Percentiles rank a stretch among this genome's conserved stretches.
Conservation (phyloP, 2,797 vertebrate genomes). For the Rhabdomys pumilio region DNA sequence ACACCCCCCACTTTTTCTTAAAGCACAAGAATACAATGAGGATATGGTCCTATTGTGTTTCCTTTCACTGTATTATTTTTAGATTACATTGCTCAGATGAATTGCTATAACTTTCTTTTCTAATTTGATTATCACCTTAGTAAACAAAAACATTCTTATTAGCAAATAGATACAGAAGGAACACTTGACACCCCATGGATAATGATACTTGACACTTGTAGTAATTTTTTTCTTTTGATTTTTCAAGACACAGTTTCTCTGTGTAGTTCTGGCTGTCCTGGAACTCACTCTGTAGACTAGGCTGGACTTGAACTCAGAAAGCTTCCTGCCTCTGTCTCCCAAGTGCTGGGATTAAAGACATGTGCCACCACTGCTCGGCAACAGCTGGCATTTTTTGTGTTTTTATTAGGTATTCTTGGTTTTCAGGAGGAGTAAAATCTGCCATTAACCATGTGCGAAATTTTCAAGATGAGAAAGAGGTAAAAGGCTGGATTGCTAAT, state of each 20-base stretch:
- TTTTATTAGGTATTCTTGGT: constrained; percentile 66
- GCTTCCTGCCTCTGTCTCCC: too few relatives aligned
- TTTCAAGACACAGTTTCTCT: too few relatives aligned
- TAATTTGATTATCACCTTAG: constrained; percentile 78
- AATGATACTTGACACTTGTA: constrained; percentile 63
- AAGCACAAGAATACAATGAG: constrained; percentile 38
- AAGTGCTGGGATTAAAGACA: too few relatives aligned
- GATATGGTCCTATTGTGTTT: constrained; percentile 19
- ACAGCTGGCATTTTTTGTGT: not conserved
- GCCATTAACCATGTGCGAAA: not conserved
- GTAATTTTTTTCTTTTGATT: too few relatives aligned
- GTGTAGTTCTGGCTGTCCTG: too few relatives aligned
- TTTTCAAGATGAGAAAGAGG: constrained; percentile 44
- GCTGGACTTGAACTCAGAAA: too few relatives aligned
- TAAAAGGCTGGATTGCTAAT: not conserved
- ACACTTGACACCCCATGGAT: constrained; percentile 52
- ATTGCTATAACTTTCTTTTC: constrained; percentile 66
- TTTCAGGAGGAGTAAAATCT: not conserved
- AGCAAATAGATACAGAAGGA: constrained; percentile 68
- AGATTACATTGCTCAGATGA: constrained; percentile 63
- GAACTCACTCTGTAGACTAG: too few relatives aligned
- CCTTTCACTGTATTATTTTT: constrained; percentile 76
- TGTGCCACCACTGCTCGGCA: too few relatives aligned
- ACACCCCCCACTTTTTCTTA: not conserved
- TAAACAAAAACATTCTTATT: constrained; percentile 79